Evolutionary conservation across 92 coral and sea anemone species (phyloP), one percentile per base, ranked within the genome.

Genomic region (Anthopleura xanthogrammica): DNA sequence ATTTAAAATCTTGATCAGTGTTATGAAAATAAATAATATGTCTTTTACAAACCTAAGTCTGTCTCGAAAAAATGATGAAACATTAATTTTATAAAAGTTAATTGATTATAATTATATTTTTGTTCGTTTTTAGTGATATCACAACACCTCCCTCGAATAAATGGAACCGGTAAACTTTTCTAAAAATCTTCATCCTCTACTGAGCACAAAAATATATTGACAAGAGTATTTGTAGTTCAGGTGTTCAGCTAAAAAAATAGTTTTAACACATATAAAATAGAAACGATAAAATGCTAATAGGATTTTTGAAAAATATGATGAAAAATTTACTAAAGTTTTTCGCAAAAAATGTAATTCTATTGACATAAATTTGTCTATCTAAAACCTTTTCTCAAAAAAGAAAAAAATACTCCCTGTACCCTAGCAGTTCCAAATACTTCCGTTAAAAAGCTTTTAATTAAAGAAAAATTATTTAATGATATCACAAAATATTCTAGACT

Each of bases 51-150:
- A 80, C 83, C 75, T 80, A 62, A 80, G 83, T 65, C 76, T 80
- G 83, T 50, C 83, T 62, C 54, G 83, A 80, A 80, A 80, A 80
- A 80, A 80, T 64, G 83, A 80, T 62, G 83, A 72, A 62, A 80
- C 58, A 80, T 80, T 80, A 80, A 75, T 62, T 80, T 80, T 80
- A 80, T 75, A 80, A 80, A 80, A 80, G 83, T 64, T 80, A 80
- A 66, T 79, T 66, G 83, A 60, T 79, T 29, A 68, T 68, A 12
- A 68, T 23, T 68, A 68, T 68, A 68, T 80, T 66, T 64, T 41
- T 79, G 60, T 46, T 80, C 8, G 46, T 62, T 80, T 48, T 80
- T 62, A 41, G 24, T 64, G 70, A 80, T 64, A 80, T 54, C 22
- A 79, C 73, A 77, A 48, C 60, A 60, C 70, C 70, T 62, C 83